These are phyloP conservation scores for Choloepus didactylus DNA, from an alignment of 2,797 vertebrate species.

Conservation along the genomic window DNA sequence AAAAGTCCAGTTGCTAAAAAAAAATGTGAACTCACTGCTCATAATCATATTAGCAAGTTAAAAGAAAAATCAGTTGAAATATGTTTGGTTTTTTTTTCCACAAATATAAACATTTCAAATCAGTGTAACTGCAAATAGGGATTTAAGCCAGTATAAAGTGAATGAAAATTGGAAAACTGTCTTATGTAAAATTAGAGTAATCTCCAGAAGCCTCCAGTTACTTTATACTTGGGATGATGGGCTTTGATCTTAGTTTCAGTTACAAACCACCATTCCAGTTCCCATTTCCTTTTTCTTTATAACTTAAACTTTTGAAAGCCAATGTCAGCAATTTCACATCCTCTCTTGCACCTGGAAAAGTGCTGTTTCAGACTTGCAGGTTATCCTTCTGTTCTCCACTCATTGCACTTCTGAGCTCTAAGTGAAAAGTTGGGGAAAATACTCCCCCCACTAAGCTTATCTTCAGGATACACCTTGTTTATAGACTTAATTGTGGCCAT, in stretches of 20 bases:
- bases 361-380: slow-evolving; percentile 66
- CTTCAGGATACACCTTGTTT: slow-evolving; percentile 25
- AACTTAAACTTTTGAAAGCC: slow-evolving; percentile 82
- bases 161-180: slow-evolving; percentile 78
- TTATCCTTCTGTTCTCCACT: slow-evolving; percentile 53
- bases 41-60: slow-evolving; percentile 51
- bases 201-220: slow-evolving; percentile 75
- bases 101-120: slow-evolving; percentile 78
- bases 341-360: slow-evolving; percentile 82
- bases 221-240: slow-evolving; percentile 71
- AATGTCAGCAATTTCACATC: slow-evolving; percentile 85
- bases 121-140: slow-evolving; percentile 74
- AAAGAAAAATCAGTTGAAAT: slow-evolving; percentile 49
- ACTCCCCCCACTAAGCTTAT: slow-evolving; percentile 11
- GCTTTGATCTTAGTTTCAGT: slow-evolving; percentile 83
- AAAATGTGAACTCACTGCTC: neutral
- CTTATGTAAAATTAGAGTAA: slow-evolving; percentile 79
- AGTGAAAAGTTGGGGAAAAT: slow-evolving; percentile 53
- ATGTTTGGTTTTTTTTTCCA: neutral
- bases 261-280: slow-evolving; percentile 80
- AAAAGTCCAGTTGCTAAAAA: neutral
- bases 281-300: slow-evolving; percentile 87
- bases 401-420: neutral
- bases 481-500: slow-evolving; percentile 47
- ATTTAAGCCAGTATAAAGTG: slow-evolving; percentile 58